A percentile compares a stretch with the other conserved stretches of the same genome.
These are phyloP conservation scores for Pseudolycoriella hygida DNA, from an alignment of 2,888 invertebrate species.

Conservation along the genomic window DNA sequence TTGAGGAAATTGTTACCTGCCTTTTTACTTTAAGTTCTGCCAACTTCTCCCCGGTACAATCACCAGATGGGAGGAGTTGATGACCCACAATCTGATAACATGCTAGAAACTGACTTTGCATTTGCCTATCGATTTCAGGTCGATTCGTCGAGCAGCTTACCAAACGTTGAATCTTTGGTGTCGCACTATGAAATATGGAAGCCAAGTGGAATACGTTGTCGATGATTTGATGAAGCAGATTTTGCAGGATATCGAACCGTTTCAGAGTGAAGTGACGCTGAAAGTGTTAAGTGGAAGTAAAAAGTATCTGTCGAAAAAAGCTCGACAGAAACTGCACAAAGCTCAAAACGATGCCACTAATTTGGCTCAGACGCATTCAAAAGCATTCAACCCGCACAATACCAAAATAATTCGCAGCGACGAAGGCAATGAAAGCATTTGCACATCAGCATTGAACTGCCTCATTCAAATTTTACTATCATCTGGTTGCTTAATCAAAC, in stretches of 20 bases:
- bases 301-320: slow-evolving; percentile 21
- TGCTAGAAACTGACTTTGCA: too few species aligned
- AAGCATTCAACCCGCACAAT: slow-evolving; percentile 11
- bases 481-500: slow-evolving; percentile 7
- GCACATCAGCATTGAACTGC: slow-evolving; percentile 15
- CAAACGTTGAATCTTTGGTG: slow-evolving; percentile 17
- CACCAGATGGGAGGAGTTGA: too few species aligned
- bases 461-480: slow-evolving; percentile 13
- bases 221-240: slow-evolving; percentile 16
- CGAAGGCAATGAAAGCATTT: slow-evolving; percentile 14
- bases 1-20: too few species aligned
- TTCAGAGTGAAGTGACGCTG: slow-evolving; percentile 15
- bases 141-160: slow-evolving; percentile 16
- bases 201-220: slow-evolving; percentile 15
- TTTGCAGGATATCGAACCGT: slow-evolving; percentile 16
- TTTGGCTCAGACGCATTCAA: slow-evolving; percentile 15
- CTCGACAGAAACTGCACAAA: slow-evolving; percentile 19
- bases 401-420: slow-evolving; percentile 14
- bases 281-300: slow-evolving; percentile 17
- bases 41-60: too few species aligned
- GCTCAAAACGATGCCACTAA: slow-evolving; percentile 19
- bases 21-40: too few species aligned
- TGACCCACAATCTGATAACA: too few species aligned
- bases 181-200: slow-evolving; percentile 15
- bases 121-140: too few species aligned